Conservation (phyloP, 1,140 invertebrate genomes). For the Lucilia sericata region DNA sequence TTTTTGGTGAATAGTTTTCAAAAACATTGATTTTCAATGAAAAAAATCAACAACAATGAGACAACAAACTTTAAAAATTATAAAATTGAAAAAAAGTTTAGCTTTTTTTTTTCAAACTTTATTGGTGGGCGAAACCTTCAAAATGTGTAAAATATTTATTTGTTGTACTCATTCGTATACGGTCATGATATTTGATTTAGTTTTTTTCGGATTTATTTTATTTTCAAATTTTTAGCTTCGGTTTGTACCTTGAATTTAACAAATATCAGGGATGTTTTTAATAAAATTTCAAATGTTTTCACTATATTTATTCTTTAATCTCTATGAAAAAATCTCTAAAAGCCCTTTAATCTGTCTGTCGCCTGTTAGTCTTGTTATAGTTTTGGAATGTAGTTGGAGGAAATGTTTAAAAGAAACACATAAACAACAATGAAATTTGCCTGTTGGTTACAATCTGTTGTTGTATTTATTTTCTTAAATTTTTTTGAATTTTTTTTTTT, state of each 20-base stretch:
- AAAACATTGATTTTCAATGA: constrained; percentile 2
- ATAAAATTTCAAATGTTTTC: neutral
- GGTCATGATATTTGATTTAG: constrained; percentile 20
- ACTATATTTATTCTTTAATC: too few species aligned
- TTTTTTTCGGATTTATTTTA: neutral
- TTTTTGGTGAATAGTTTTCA: neutral
- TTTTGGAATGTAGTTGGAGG: too few species aligned
- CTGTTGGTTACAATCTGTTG: too few species aligned
- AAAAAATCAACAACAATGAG: constrained; percentile 1
- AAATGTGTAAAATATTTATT: constrained; percentile 26
- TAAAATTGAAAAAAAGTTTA: neutral
- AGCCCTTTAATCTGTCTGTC: too few species aligned
- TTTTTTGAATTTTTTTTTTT: constrained; percentile 19
- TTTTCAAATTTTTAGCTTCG: neutral
- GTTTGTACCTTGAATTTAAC: neutral
- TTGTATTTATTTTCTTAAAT: constrained; percentile 2
- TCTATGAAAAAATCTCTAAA: too few species aligned
- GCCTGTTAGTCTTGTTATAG: too few species aligned
- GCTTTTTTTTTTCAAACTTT: neutral
- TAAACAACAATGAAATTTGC: too few species aligned
- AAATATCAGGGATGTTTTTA: neutral
- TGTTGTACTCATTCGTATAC: constrained; percentile 4
- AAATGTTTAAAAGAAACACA: too few species aligned
- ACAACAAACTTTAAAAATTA: neutral
- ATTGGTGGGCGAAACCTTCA: constrained; percentile 34